phyloP scores from a whole-genome alignment of 2,797 vertebrate species.

The Tarsius wallacei region DNA sequence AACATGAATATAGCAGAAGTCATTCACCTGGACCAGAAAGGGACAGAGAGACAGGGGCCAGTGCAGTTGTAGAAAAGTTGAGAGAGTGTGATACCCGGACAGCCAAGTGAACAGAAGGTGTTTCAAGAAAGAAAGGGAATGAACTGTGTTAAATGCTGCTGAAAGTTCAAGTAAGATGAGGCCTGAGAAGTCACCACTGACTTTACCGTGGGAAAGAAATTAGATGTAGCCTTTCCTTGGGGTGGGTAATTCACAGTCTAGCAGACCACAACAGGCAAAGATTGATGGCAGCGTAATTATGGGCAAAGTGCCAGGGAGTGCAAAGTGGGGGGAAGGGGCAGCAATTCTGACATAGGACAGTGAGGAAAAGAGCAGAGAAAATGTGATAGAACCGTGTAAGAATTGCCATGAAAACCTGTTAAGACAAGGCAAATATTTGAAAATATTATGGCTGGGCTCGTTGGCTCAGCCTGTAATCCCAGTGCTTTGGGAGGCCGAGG shows the following conservation, averaged over 20 bases:
- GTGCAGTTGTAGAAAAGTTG: rapidly evolving
- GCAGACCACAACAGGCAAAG: not conserved
- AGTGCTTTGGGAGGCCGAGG: no score
- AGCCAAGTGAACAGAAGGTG: rapidly evolving
- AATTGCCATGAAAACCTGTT: not conserved
- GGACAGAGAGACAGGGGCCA: not conserved
- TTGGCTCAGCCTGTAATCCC: no score
- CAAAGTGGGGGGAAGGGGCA: no score
- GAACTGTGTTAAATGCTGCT: not conserved
- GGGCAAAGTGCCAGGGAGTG: not conserved
- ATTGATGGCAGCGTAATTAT: not conserved
- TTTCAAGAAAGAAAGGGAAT: not conserved
- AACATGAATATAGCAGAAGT: no score
- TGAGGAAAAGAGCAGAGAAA: not conserved
- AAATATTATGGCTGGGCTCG: not conserved
- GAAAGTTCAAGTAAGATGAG: not conserved
- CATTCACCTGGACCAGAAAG: not conserved
- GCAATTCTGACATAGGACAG: not conserved
- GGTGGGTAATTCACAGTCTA: not conserved
- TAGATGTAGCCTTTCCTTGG: not conserved
- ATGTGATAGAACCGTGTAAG: not conserved
- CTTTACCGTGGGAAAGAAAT: not conserved
- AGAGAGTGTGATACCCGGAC: not conserved
- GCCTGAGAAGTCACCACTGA: not conserved
- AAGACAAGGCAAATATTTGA: slow-evolving; percentile 49